Conservation (phyloP, 2,797 vertebrate species). For the Galago senegalensis region DNA sequence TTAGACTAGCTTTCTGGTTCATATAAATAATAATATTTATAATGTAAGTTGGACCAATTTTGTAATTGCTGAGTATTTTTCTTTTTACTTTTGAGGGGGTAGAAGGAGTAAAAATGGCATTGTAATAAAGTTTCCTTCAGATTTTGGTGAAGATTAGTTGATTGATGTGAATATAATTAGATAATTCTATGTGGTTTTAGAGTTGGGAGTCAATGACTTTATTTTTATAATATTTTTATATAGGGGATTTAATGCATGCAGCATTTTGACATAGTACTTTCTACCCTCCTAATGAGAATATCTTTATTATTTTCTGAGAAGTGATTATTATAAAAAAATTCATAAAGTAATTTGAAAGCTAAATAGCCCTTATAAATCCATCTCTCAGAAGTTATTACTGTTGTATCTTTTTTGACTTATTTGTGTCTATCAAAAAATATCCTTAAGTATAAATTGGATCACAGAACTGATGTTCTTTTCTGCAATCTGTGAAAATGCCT, state of each 20-base stretch:
- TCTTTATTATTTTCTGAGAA: neutral
- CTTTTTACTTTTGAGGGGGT: neutral
- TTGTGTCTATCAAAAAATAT: neutral
- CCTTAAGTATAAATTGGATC: neutral
- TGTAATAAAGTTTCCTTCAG: neutral
- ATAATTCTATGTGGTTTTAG: conserved; percentile 11
- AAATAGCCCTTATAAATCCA: neutral
- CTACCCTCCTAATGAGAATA: neutral
- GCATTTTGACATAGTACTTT: conserved; percentile 34
- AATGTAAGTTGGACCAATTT: neutral
- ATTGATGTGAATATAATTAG: neutral
- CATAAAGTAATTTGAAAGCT: neutral
- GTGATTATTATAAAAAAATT: neutral
- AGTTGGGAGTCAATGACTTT: neutral
- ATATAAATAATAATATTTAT: no score
- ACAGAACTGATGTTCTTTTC: neutral
- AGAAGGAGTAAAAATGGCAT: neutral
- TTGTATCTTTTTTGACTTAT: neutral
- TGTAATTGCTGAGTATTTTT: neutral
- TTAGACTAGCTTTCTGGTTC: neutral
- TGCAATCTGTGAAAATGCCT: conserved; percentile 2
- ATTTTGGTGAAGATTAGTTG: neutral
- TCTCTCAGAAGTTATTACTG: neutral
- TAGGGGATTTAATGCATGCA: neutral
- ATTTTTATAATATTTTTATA: neutral